phyloP scores from a whole-genome alignment of 2,888 invertebrate species.

The Bellardia bayeri region DNA sequence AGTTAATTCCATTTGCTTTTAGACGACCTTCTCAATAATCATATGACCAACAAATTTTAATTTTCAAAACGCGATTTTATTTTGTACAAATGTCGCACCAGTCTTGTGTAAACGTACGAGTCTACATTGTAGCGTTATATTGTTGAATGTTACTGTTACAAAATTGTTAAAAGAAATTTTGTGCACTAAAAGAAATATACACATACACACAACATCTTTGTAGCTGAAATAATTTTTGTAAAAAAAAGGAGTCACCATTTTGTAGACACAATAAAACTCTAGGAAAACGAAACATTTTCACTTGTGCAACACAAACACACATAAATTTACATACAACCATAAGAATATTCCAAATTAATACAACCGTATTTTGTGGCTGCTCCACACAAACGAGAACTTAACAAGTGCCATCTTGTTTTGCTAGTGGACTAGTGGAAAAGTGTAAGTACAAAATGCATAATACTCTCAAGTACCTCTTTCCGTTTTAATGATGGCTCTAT shows the following conservation, averaged over 20 bases:
- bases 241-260: slow-evolving; percentile 22
- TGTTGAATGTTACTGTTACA: not conserved
- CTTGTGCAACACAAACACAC: not conserved
- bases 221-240: slow-evolving; percentile 9
- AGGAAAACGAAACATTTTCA: slow-evolving; percentile 1
- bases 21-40: no score
- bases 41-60: no score
- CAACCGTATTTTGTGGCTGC: not conserved
- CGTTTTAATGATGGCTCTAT: not conserved
- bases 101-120: no score
- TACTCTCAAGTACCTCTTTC: not conserved
- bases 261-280: slow-evolving; percentile 9
- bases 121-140: no score
- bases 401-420: slow-evolving; percentile 12
- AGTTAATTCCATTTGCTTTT: no score
- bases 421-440: not conserved
- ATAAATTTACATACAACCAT: not conserved
- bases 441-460: not conserved
- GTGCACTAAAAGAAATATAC: not conserved
- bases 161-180: not conserved
- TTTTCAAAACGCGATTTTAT: no score
- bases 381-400: not conserved
- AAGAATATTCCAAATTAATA: slow-evolving; percentile 4
- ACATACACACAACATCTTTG: not conserved
- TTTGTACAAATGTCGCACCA: no score